phyloP scores from a whole-genome alignment of 2,797 vertebrate species.

The Enteromius trimaculatus region DNA sequence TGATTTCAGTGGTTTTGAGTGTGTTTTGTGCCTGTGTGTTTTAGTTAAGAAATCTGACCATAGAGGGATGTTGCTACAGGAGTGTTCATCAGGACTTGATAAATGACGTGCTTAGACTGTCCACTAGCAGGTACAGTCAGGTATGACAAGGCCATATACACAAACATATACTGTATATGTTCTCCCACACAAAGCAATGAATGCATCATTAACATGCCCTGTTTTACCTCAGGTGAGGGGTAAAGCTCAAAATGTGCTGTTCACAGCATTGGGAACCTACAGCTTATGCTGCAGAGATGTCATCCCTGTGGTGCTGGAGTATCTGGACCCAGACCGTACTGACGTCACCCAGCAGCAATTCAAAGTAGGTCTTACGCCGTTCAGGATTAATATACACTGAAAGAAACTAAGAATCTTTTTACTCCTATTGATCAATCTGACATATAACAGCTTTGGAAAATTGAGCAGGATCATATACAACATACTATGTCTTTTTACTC shows the following conservation, averaged over 20 bases:
- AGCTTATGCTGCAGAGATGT: conserved; percentile 97
- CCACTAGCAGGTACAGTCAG: conserved; percentile 96
- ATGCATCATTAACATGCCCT: background rate
- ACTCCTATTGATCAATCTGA: background rate
- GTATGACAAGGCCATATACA: conserved; percentile 70
- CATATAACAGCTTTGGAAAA: background rate
- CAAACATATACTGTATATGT: background rate
- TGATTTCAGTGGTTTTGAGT: background rate
- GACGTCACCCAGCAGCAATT: conserved; percentile 93
- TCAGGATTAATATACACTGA: background rate
- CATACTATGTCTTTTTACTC: background rate
- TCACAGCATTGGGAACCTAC: conserved; percentile 92
- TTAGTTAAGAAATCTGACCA: conserved; percentile 91
- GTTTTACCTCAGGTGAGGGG: conserved; percentile 84
- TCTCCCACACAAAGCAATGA: background rate
- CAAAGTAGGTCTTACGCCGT: conserved; percentile 81
- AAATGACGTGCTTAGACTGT: conserved; percentile 90
- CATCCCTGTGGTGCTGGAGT: conserved; percentile 91
- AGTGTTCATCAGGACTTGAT: conserved; percentile 91
- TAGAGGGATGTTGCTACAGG: conserved; percentile 94
- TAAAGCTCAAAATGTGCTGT: conserved; percentile 93
- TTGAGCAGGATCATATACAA: background rate
- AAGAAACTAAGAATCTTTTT: background rate
- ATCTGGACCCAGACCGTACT: conserved; percentile 83
- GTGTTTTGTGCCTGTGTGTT: conserved; percentile 41